Conservation (phyloP, 2,797 vertebrate species). For the Apogon hyalosoma region DNA sequence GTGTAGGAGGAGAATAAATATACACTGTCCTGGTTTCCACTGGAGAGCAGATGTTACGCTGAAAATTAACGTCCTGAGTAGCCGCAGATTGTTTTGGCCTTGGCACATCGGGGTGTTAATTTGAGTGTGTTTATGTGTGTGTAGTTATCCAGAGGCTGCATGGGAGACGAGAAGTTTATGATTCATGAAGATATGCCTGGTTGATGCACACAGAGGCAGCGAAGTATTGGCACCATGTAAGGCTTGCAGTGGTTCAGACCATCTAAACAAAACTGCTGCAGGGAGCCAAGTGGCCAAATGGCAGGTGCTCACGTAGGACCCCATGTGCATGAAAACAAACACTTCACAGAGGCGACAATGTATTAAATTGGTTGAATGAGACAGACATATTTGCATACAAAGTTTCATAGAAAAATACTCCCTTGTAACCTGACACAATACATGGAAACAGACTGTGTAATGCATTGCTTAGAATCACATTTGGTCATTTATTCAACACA, state of each 20-base stretch:
- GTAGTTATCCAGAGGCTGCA: slow-evolving; percentile 15
- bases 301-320: background rate
- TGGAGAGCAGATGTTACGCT: slow-evolving; percentile 5
- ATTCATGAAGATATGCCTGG: slow-evolving; percentile 30
- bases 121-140: slow-evolving; percentile 5
- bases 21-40: background rate
- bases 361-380: slow-evolving; percentile 4
- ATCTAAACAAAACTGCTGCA: slow-evolving; percentile 30
- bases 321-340: background rate
- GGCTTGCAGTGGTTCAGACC: slow-evolving; percentile 17
- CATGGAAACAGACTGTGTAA: slow-evolving; percentile 30
- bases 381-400: background rate
- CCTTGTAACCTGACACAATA: slow-evolving; percentile 23
- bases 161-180: slow-evolving; percentile 17
- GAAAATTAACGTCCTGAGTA: slow-evolving; percentile 3
- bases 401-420: slow-evolving; percentile 10
- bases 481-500: slow-evolving; percentile 19
- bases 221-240: slow-evolving; percentile 13
- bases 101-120: slow-evolving; percentile 21
- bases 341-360: background rate
- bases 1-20: background rate
- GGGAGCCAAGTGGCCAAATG: slow-evolving; percentile 8
- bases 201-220: slow-evolving; percentile 12
- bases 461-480: slow-evolving; percentile 18
- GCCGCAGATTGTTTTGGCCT: slow-evolving; percentile 3